phyloP scores from a whole-genome alignment of 2,888 invertebrate species.

The Drosophila borborema region DNA sequence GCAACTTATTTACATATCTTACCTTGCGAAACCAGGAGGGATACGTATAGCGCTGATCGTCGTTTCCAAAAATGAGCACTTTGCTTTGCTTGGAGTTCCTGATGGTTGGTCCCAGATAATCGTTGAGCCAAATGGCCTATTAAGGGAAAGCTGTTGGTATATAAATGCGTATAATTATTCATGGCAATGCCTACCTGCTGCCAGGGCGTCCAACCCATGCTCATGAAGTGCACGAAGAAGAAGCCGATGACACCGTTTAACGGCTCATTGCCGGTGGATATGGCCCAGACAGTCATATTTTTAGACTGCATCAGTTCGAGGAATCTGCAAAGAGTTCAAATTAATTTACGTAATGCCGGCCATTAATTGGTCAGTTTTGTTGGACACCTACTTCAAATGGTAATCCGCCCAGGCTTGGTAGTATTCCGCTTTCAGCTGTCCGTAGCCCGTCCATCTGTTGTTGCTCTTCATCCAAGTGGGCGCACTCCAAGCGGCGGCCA shows the following conservation, averaged over 20 bases:
- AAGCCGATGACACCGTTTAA: slow-evolving; percentile 88
- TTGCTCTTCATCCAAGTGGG: slow-evolving; percentile 91
- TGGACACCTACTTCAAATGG: slow-evolving; percentile 87
- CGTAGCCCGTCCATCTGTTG: slow-evolving; percentile 87
- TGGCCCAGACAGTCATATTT: slow-evolving; percentile 91
- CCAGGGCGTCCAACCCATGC: slow-evolving; percentile 91
- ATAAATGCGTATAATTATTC: slow-evolving; percentile 1
- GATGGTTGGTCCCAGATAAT: slow-evolving; percentile 91
- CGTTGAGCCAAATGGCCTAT: slow-evolving; percentile 89
- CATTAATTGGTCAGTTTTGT: not conserved
- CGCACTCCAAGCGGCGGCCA: slow-evolving; percentile 87
- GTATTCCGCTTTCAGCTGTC: slow-evolving; percentile 87
- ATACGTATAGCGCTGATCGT: slow-evolving; percentile 90
- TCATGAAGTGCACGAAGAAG: slow-evolving; percentile 88
- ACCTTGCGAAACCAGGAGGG: slow-evolving; percentile 89
- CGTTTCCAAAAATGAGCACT: slow-evolving; percentile 90
- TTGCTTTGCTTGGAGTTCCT: slow-evolving; percentile 86
- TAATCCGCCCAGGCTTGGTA: slow-evolving; percentile 94
- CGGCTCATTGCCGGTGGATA: slow-evolving; percentile 96
- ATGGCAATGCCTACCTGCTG: slow-evolving; percentile 84
- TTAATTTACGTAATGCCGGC: slow-evolving; percentile 19
- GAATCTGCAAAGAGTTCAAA: slow-evolving; percentile 69
- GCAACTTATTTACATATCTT: slow-evolving; percentile 65
- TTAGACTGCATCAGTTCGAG: slow-evolving; percentile 91
- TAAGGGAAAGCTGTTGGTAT: slow-evolving; percentile 4